Base-by-base conservation (phyloP, 2,888 invertebrate genomes). In the Willowsia nigromaculata region DNA sequence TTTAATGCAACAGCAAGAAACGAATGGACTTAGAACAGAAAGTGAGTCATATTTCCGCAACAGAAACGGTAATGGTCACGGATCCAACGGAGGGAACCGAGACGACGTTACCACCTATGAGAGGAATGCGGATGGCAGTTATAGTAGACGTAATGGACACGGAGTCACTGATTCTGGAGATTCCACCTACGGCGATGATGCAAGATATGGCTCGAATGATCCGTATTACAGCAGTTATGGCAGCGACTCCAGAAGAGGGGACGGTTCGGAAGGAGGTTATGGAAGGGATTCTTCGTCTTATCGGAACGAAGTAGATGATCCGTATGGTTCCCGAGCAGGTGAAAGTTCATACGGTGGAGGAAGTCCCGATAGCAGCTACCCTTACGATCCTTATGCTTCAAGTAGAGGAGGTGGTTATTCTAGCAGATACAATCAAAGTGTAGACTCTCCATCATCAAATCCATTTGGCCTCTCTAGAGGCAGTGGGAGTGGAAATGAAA, bases 41-140 rank as follows among this genome's bases (percentile, higher is more conserved):
- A 83, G 83, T 25, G 78, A 76, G 5, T 86, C 86, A 1, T 90
- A 90, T 18, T 90, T 90, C 22, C 30, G 33, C 30, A 74, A 71
- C 18, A 62, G 68, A 53, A 89, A 85, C 53, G 78, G 74, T 4
- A 74, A 76, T 59, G 78, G 74, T 13, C 68, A 80, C 3, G 22
- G 68, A 3, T 53, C 56, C 5, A 68, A 50, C 11, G 30, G 65
- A 15, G 78, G 65, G 0, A 0, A 9, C 0, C 68, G 40, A 0
- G 88, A 88, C 22, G 88, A 82, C 30, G 7, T 71, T 0, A 37
- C 82, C 65, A 40, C 68, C n/a, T 85, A 85, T 18, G 74, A 65
- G 0, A 50, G 68, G 37, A 68, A 65, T 53, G 78, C 37, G 11
- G 71, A 85, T 50, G 68, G 68, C 4, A 43, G 62, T 30, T 56